Evolutionary conservation across 1,140 invertebrate genomes (phyloP).

Genomic region (Dysdera silvatica): DNA sequence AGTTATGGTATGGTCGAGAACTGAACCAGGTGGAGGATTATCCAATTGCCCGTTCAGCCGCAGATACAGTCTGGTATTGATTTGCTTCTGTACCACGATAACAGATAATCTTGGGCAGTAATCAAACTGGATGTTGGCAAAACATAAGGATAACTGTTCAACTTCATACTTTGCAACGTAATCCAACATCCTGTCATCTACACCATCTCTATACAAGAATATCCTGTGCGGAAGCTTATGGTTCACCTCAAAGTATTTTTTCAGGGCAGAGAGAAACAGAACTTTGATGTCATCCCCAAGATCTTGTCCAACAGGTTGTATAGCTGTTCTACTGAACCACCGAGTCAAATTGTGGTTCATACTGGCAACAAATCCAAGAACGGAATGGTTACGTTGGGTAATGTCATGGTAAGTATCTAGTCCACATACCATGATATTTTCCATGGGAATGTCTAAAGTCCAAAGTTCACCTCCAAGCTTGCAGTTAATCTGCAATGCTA

Average conservation of each 20-base stretch:
- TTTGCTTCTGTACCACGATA: slow-evolving; percentile 82
- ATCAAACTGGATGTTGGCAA: slow-evolving; percentile 46
- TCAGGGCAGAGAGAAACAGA: slow-evolving; percentile 58
- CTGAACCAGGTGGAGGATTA: slow-evolving; percentile 76
- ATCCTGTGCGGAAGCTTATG: slow-evolving; percentile 62
- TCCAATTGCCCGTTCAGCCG: slow-evolving; percentile 40
- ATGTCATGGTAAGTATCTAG: slow-evolving; percentile 82
- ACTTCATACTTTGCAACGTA: slow-evolving; percentile 66
- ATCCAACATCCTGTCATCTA: slow-evolving; percentile 76
- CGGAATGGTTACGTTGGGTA: slow-evolving; percentile 53
- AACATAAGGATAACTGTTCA: slow-evolving; percentile 59
- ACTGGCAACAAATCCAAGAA: slow-evolving; percentile 71
- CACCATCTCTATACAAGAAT: slow-evolving; percentile 83
- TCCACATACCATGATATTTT: slow-evolving; percentile 72
- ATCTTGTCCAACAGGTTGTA: slow-evolving; percentile 64
- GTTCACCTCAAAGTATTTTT: slow-evolving; percentile 42
- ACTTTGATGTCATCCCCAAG: slow-evolving; percentile 64
- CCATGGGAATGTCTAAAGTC: slow-evolving; percentile 70
- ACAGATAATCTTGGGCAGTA: slow-evolving; percentile 65
- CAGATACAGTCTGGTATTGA: slow-evolving; percentile 70
- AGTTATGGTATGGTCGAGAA: slow-evolving; percentile 74
- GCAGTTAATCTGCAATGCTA: slow-evolving; percentile 91
- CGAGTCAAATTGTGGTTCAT: slow-evolving; percentile 63
- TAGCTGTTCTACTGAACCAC: slow-evolving; percentile 65
- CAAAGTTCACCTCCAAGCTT: slow-evolving; percentile 90